phyloP scores from a whole-genome alignment of 2,113 vertebrate species.

The Boulengeromyrus knoepffleri region DNA sequence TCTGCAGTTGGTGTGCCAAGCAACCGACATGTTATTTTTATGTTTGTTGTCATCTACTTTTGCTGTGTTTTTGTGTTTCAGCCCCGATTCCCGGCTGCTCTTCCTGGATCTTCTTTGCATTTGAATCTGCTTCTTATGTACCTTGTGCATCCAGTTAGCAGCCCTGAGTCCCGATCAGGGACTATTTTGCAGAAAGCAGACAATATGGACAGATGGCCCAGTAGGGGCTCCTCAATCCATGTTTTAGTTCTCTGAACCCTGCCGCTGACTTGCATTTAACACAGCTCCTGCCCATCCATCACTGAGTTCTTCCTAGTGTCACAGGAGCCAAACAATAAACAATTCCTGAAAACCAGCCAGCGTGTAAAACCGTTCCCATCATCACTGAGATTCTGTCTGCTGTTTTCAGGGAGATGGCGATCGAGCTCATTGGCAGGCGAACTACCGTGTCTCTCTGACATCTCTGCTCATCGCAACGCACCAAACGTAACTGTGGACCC shows the following conservation, averaged over 20 bases:
- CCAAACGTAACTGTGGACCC: not conserved
- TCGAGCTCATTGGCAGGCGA: not conserved
- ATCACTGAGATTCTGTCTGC: not conserved
- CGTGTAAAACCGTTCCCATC: not conserved
- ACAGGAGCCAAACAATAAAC: not conserved
- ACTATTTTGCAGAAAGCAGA: not conserved
- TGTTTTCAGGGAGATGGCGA: not conserved
- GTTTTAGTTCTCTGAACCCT: not conserved
- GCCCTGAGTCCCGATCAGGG: not conserved
- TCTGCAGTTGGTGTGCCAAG: not conserved
- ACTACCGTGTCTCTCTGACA: not conserved
- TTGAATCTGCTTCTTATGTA: not conserved
- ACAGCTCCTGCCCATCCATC: not conserved
- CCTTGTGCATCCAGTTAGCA: not conserved
- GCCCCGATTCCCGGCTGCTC: not conserved
- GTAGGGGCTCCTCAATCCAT: not conserved
- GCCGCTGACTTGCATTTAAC: not conserved
- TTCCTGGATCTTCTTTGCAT: not conserved
- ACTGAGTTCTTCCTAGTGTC: not conserved
- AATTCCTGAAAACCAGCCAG: not conserved
- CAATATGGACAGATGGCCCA: not conserved
- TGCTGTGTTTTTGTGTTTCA: not conserved
- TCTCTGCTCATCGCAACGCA: not conserved
- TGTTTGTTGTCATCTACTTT: not conserved
- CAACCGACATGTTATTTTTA: not conserved